Evolutionary conservation across 2,797 vertebrate species (phyloP).

Genomic region (Pantherophis alleghaniensis): DNA sequence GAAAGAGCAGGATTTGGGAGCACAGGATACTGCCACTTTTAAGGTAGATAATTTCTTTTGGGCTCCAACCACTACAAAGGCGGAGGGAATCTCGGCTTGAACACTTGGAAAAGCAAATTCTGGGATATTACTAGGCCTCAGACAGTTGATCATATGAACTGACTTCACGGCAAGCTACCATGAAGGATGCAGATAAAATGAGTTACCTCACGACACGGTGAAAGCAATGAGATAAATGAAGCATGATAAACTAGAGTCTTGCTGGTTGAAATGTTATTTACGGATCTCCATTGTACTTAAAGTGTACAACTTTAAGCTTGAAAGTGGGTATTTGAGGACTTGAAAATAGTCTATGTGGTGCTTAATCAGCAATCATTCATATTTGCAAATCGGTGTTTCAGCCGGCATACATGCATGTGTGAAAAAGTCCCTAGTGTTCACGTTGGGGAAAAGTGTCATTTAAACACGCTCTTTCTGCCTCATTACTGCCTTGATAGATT

Average conservation of each 20-base stretch:
- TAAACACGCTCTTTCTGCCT: background rate
- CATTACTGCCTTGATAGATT: constrained; percentile 3
- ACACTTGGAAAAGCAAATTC: background rate
- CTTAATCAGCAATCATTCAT: background rate
- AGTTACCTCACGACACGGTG: background rate
- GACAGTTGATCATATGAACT: background rate
- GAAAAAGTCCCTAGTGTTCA: background rate
- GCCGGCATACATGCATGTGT: background rate
- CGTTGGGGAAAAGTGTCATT: background rate
- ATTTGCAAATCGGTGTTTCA: background rate
- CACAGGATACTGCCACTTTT: background rate
- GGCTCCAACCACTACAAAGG: background rate
- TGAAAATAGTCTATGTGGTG: background rate
- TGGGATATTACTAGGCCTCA: background rate
- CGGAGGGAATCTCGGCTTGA: background rate
- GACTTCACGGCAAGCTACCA: background rate
- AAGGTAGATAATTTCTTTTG: background rate
- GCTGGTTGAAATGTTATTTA: background rate
- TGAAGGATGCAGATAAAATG: background rate
- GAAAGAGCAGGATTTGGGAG: background rate
- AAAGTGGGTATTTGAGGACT: background rate
- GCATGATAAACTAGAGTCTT: background rate
- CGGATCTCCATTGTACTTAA: background rate
- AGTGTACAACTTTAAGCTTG: background rate
- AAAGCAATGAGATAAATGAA: background rate